Evolutionary conservation across 2,888 invertebrate genomes (phyloP).

Genomic region (Hemithea aestivaria): DNA sequence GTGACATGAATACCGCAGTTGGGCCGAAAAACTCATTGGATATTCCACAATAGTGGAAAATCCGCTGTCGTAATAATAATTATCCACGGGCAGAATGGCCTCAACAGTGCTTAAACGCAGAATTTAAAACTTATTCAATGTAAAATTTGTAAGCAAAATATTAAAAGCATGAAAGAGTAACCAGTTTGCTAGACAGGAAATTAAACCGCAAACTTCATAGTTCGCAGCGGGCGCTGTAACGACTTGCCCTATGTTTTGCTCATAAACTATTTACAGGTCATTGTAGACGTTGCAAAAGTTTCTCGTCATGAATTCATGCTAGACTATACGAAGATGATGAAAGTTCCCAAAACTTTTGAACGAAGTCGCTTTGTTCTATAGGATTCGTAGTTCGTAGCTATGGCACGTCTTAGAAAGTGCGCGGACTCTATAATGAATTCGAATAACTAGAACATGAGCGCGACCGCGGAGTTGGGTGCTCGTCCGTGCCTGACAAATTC

Average conservation of each 20-base stretch:
- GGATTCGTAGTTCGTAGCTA: constrained; percentile 27
- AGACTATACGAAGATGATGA: constrained; percentile 21
- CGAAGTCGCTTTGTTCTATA: constrained; percentile 37
- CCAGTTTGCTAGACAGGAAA: constrained; percentile 28
- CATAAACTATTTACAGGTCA: constrained; percentile 28
- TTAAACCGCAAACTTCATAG: constrained; percentile 30
- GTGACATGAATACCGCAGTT: too few relatives aligned
- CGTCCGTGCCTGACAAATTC: constrained; percentile 31
- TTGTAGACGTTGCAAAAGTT: constrained; percentile 30
- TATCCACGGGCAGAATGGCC: not conserved
- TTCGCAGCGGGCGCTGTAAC: constrained; percentile 19
- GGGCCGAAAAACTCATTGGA: too few relatives aligned
- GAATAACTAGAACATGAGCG: constrained; percentile 28
- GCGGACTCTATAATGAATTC: constrained; percentile 31
- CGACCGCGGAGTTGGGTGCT: constrained; percentile 24
- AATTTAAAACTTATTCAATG: constrained; percentile 13
- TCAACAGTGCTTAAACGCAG: constrained; percentile 6
- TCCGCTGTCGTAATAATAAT: too few relatives aligned
- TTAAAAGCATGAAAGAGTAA: constrained; percentile 21
- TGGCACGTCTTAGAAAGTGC: constrained; percentile 30
- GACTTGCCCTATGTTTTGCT: constrained; percentile 19
- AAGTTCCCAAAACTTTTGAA: constrained; percentile 34
- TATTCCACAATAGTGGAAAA: not conserved
- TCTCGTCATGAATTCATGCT: constrained; percentile 30
- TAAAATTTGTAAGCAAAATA: constrained; percentile 18